phyloP scores from a whole-genome alignment of 2,113 vertebrate species.

The Ptilorrhoa leucosticta region DNA sequence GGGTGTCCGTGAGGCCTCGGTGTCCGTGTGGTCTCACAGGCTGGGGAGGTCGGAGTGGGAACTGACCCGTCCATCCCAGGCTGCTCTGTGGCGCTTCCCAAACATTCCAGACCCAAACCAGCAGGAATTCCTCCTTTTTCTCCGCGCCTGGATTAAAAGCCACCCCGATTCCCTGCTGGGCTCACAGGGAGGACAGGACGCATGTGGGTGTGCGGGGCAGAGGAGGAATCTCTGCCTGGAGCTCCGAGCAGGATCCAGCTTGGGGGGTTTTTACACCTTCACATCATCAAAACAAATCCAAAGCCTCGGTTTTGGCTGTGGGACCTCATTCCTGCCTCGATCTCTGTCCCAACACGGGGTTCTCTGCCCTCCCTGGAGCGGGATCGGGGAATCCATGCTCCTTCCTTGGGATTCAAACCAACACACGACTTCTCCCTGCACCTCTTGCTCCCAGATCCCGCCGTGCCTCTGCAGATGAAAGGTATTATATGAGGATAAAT shows the following conservation, averaged over 20 bases:
- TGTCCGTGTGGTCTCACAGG: fast-evolving
- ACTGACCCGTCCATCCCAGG: fast-evolving
- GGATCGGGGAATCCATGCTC: fast-evolving
- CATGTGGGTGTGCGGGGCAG: not conserved
- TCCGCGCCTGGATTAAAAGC: not conserved
- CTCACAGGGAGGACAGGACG: fast-evolving
- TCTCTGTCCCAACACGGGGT: fast-evolving
- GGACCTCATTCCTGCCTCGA: not conserved
- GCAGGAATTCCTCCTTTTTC: not conserved
- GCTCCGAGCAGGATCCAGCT: not conserved
- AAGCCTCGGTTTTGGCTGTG: not conserved
- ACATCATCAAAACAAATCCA: not conserved
- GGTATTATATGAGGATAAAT: conserved; percentile 63
- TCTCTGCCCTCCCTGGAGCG: not conserved
- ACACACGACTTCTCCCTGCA: not conserved
- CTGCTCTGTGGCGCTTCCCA: not conserved
- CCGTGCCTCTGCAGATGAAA: conserved; percentile 21
- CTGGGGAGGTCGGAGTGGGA: not conserved
- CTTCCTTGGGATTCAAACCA: not conserved
- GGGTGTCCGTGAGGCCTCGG: not conserved
- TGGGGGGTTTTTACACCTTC: not conserved
- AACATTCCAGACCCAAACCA: not conserved
- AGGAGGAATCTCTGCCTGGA: not conserved
- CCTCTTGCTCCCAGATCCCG: not conserved
- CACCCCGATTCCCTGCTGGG: not conserved